Base-by-base conservation (phyloP, 2,797 vertebrate species). In the Epinephelus malabaricus region DNA sequence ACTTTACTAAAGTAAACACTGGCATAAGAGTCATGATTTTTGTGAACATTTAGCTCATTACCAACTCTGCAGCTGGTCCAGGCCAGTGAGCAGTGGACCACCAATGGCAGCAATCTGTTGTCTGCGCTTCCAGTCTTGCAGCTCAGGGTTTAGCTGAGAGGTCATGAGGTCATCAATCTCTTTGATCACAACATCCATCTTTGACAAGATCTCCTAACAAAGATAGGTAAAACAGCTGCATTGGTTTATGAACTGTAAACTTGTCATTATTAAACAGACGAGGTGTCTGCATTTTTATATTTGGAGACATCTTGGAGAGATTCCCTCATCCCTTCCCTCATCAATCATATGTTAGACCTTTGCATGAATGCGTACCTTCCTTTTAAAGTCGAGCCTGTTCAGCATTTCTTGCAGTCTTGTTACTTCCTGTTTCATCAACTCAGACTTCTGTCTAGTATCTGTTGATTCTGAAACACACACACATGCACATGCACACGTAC, bases 61-160 rank as follows among this genome's bases (percentile, higher is more conserved):
- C 98, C 98, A 99, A 88, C 96, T 97, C 91, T 99, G 98, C 81
- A 99, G 97, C 91, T 98, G 98, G 76, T 99, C 98, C 34, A 99
- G 96, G 50, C 97, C 96, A 0, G 95, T 96, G 1, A 98, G 96
- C 70, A 97, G 94, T 0, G 98, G 98, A 18, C 98, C 98, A 1
- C 98, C 98, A 0, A 99, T 98, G 94, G 97, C 97, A 34, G 97
- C 95, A 0, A 99, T 95, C 89, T 99, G 98, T 92, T 99, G 98
- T 66, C 97, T 85, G 17, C 97, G 95, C 82, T 97, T 98, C 98
- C 98, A 99, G 86, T 98, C 97, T 62, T 96, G 95, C 62, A 99
- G 94, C 90, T 99, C 97, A 3, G 97, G 97, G 34, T 88, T 93
- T 67, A 99, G 96, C 94, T 96, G 95, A 79, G 93, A 96, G 66